Percentiles rank a stretch among this genome's conserved stretches.
Evolutionary conservation across 2,113 vertebrate species (phyloP).

Genomic region (Seriola rivoliana): DNA sequence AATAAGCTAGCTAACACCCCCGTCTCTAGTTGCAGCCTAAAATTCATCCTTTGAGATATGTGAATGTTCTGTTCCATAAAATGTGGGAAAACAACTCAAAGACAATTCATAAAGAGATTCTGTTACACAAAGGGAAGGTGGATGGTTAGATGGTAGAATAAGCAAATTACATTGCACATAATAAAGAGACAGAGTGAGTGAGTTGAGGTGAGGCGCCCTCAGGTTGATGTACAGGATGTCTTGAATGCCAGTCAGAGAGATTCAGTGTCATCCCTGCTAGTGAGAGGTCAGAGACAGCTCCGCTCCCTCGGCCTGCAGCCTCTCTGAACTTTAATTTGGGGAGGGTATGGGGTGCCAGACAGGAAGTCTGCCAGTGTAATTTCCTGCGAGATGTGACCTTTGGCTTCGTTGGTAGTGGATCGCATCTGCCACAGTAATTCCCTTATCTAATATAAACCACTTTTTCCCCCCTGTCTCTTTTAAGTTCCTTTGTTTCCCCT

Average conservation of each 20-base stretch:
- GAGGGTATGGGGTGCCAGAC: constrained; percentile 42
- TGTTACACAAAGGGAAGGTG: constrained; percentile 15
- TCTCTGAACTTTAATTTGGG: constrained; percentile 72
- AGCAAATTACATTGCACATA: neutral
- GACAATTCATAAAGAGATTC: constrained; percentile 16
- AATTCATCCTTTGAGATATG: constrained; percentile 8
- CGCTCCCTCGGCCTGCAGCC: constrained; percentile 41
- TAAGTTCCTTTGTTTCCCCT: constrained; percentile 13
- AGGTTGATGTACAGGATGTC: constrained; percentile 47
- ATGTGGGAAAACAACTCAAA: constrained; percentile 1
- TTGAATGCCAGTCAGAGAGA: constrained; percentile 58
- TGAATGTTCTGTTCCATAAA: constrained; percentile 13
- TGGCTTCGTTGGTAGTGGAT: constrained; percentile 37
- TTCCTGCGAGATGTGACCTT: constrained; percentile 75
- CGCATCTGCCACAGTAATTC: constrained; percentile 56
- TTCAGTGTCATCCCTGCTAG: constrained; percentile 49
- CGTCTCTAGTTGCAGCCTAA: neutral
- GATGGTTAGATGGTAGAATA: neutral
- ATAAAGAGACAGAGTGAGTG: neutral
- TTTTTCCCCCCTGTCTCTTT: constrained; percentile 23
- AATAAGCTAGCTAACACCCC: neutral
- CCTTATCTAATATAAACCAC: constrained; percentile 31
- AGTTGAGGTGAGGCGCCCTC: constrained; percentile 6
- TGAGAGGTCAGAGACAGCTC: constrained; percentile 44
- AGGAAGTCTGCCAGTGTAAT: constrained; percentile 74